These are phyloP conservation scores for Siniperca obscura DNA, from an alignment of 2,797 vertebrate genomes.

Conservation along the genomic window DNA sequence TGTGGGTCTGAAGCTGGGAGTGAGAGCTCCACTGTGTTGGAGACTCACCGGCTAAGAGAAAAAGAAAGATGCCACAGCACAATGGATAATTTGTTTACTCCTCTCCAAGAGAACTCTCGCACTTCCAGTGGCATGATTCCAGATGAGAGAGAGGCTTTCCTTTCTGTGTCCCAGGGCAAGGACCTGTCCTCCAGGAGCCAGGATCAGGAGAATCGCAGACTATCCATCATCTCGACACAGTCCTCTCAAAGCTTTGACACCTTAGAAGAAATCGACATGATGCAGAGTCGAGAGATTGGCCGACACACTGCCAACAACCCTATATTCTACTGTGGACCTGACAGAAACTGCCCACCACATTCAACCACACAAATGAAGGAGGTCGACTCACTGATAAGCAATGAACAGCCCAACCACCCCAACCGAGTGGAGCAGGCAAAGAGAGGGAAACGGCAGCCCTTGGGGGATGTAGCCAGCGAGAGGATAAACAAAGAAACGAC, in stretches of 20 bases:
- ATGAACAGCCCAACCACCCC: slow-evolving; percentile 53
- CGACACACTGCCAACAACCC: slow-evolving; percentile 74
- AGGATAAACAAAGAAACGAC: slow-evolving; percentile 91
- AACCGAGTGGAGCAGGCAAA: slow-evolving; percentile 70
- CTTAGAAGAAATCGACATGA: slow-evolving; percentile 68
- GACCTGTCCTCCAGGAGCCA: slow-evolving; percentile 53
- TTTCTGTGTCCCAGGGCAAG: slow-evolving; percentile 39
- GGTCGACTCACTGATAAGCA: slow-evolving; percentile 34
- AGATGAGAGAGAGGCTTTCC: slow-evolving; percentile 62
- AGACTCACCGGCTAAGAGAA: slow-evolving; percentile 66
- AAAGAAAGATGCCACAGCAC: slow-evolving; percentile 78
- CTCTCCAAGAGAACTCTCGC: slow-evolving; percentile 62
- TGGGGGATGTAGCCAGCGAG: slow-evolving; percentile 78
- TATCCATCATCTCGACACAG: slow-evolving; percentile 38
- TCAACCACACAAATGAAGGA: slow-evolving; percentile 47
- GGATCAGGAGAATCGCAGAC: slow-evolving; percentile 67
- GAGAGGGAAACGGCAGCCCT: slow-evolving; percentile 65
- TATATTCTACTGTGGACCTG: slow-evolving; percentile 82
- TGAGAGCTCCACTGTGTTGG: slow-evolving; percentile 55
- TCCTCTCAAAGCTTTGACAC: slow-evolving; percentile 65
- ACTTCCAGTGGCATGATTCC: slow-evolving; percentile 56
- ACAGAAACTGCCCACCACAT: slow-evolving; percentile 60
- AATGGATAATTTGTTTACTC: slow-evolving; percentile 76
- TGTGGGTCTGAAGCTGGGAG: slow-evolving; percentile 68
- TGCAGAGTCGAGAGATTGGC: slow-evolving; percentile 69